phyloP scores from a whole-genome alignment of 2,888 invertebrate species.

The Lysandra coridon region DNA sequence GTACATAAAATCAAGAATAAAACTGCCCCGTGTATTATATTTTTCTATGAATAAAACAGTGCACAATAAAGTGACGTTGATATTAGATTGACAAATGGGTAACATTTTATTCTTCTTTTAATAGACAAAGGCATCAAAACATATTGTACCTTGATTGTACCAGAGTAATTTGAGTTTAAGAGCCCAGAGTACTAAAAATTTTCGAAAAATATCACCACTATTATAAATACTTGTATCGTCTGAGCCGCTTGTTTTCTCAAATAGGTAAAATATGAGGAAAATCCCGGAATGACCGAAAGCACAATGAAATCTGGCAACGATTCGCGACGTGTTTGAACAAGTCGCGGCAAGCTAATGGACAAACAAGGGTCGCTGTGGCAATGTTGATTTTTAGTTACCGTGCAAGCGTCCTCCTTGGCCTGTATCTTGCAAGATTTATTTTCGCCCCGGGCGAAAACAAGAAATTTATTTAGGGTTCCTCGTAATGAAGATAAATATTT shows the following conservation, averaged over 20 bases:
- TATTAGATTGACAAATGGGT: background rate
- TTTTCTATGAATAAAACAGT: background rate
- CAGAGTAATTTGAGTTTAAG: background rate
- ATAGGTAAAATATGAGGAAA: conserved; percentile 33
- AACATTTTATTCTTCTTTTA: background rate
- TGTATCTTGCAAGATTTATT: conserved; percentile 74
- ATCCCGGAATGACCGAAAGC: conserved; percentile 38
- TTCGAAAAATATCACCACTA: conserved; percentile 15
- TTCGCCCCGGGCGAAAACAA: conserved; percentile 49
- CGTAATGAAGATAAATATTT: conserved; percentile 30
- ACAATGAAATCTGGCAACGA: conserved; percentile 47
- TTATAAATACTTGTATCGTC: background rate
- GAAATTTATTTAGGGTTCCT: conserved; percentile 35
- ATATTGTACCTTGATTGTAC: no score
- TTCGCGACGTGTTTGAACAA: conserved; percentile 59
- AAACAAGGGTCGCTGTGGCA: conserved; percentile 68
- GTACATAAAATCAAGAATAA: conserved; percentile 18
- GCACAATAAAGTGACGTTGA: background rate
- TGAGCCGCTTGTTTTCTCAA: background rate
- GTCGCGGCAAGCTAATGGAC: conserved; percentile 75
- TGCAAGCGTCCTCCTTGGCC: conserved; percentile 51
- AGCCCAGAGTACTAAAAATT: background rate
- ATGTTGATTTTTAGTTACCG: conserved; percentile 76
- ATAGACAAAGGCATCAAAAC: background rate
- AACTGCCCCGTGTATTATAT: no score